Evolutionary conservation across 2,888 invertebrate genomes (phyloP).

Genomic region (Pegoplata infirma): DNA sequence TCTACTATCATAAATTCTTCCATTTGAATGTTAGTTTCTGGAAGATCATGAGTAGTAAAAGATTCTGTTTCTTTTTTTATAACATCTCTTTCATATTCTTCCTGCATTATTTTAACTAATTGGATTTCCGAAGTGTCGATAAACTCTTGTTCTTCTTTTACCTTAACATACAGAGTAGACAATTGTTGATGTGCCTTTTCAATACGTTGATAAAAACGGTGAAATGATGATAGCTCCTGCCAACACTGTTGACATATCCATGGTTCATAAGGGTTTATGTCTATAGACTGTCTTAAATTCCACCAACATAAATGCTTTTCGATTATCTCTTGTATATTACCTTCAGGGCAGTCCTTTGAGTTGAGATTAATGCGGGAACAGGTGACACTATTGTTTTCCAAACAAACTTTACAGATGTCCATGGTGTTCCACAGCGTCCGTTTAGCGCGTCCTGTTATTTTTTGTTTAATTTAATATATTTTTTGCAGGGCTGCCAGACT

Average conservation of each 20-base stretch:
- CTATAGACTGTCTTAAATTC: neutral
- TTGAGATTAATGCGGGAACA: constrained; percentile 1
- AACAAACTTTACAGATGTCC: constrained; percentile 25
- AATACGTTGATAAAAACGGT: constrained; percentile 7
- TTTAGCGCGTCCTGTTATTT: no score
- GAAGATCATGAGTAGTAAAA: neutral
- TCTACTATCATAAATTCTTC: neutral
- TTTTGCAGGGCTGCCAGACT: no score
- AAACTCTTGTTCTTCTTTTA: neutral
- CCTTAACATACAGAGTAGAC: neutral
- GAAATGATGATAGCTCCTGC: constrained; percentile 14
- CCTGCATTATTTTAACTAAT: neutral
- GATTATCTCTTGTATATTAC: constrained; percentile 22
- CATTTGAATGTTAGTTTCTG: neutral
- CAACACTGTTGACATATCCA: constrained; percentile 35
- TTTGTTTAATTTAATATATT: no score
- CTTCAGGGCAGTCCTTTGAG: constrained; percentile 10
- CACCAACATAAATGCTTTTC: constrained; percentile 43
- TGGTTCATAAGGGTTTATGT: neutral
- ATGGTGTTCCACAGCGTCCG: no score
- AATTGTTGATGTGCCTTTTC: neutral
- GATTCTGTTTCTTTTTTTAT: neutral
- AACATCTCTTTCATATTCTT: neutral
- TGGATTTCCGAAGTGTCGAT: no score
- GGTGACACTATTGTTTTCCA: constrained; percentile 5